Base-by-base conservation (phyloP, 2,888 invertebrate genomes). In the Platycnemis pennipes region DNA sequence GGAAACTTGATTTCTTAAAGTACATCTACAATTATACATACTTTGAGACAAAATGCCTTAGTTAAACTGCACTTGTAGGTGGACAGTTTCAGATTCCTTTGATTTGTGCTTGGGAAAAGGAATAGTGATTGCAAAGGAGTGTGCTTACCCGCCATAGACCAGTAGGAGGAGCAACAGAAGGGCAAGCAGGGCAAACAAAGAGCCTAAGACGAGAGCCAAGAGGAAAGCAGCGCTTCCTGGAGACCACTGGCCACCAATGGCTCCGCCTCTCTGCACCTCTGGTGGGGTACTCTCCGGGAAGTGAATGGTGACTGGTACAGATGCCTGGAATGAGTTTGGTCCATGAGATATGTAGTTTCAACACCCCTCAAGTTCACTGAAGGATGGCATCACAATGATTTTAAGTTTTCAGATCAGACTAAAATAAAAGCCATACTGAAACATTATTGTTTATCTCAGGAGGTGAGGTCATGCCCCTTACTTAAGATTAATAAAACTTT, bases 151-250 rank as follows among this genome's bases (percentile, higher is more conserved):
- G 96, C 97, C 98, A 96, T 98, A 98, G 94, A 98, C 97, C 69
- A 98, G 97, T 86, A 99, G 97, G 56, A 98, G 97, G 88, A 98
- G 97, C 95, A 99, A 98, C 88, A 99, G 97, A 94, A 98, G 97
- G 46, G 98, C 97, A 45, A 99, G 97, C 85, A 98, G 96, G 45
- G 98, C 97, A 45, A 98, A 97, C 94, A 98, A 97, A 94, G 98
- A 97, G 94, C 98, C 98, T 95, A 98, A 97, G 95, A 98, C 97
- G 88, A 97, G 97, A 95, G 98, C 96, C 94, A 97, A 96, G 19
- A 97, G 96, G 91, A 97, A 96, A 94, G 97, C 96, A 94, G 96
- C 97, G 37, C 96, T 96, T 3, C 96, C 96, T n/a, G 95, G 95
- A 77, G 94, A 94, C 96, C 97, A 95, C 96, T 96, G 94, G 69